These are phyloP conservation scores for Beris chalybata DNA, from an alignment of 2,888 invertebrate species.

Conservation along the genomic window DNA sequence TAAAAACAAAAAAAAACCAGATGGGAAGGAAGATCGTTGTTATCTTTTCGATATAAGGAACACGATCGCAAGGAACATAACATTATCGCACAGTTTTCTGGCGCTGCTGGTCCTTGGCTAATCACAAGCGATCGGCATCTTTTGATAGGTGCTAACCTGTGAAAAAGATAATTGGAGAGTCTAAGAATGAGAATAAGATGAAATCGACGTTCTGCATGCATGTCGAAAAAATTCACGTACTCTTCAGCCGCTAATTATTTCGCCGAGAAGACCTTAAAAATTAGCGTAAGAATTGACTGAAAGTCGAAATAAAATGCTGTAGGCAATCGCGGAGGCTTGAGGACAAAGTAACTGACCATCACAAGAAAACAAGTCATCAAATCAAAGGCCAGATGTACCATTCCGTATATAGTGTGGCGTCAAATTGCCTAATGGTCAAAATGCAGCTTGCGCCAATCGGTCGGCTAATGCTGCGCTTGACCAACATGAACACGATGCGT, in stretches of 20 bases:
- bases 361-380: conserved; percentile 5
- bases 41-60: conserved; percentile 4
- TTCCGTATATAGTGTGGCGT: neutral
- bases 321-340: no score
- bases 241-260: conserved; percentile 30
- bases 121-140: conserved; percentile 15
- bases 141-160: conserved; percentile 37
- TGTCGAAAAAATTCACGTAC: conserved; percentile 24
- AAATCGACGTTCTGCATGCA: conserved; percentile 8
- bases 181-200: neutral
- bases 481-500: neutral
- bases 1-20: conserved; percentile 24
- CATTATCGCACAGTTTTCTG: conserved; percentile 19
- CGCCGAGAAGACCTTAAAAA: neutral
- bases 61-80: conserved; percentile 10
- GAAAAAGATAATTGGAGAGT: conserved; percentile 35
- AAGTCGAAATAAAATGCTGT: no score
- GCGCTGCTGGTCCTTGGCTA: conserved; percentile 5
- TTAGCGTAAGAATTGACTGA: no score
- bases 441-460: neutral
- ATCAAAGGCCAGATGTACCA: neutral
- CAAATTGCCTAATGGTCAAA: conserved; percentile 3
- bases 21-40: conserved; percentile 6
- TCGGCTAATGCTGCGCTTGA: neutral
- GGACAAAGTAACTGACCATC: conserved; percentile 22